Conservation (phyloP, 2,797 vertebrate genomes). For the Delichon dasypus region DNA sequence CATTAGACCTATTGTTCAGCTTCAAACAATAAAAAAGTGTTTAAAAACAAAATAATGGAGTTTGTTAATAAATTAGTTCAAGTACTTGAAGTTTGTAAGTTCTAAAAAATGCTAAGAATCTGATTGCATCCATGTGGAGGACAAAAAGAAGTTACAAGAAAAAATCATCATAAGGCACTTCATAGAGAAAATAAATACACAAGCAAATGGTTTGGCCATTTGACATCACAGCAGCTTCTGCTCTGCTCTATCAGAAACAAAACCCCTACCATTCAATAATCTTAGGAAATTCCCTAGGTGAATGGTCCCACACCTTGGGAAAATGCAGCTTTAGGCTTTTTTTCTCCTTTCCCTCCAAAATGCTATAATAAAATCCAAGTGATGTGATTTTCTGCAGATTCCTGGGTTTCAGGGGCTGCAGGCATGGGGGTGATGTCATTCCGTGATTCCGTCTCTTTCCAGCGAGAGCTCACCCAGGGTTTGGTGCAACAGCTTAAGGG, state of each 20-base stretch:
- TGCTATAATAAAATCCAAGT: constrained; percentile 66
- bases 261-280: not conserved
- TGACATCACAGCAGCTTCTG: not conserved
- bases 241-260: not conserved
- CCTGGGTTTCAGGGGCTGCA: constrained; percentile 66
- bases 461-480: not conserved
- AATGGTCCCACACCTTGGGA: constrained; percentile 10
- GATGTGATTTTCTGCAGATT: constrained; percentile 67
- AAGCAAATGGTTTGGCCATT: not conserved
- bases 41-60: not conserved
- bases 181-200: not conserved
- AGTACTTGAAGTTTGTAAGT: not conserved
- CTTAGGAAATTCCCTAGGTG: constrained; percentile 30
- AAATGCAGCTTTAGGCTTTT: constrained; percentile 20
- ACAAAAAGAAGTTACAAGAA: not conserved
- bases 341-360: constrained; percentile 57
- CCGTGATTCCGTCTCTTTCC: constrained; percentile 60
- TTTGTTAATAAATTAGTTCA: not conserved
- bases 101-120: not conserved
- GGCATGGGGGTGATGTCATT: constrained; percentile 24
- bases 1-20: not conserved
- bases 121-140: not conserved
- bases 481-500: constrained; percentile 71
- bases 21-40: not conserved
- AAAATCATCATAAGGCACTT: not conserved